Evolutionary conservation across 2,888 invertebrate species (phyloP).

Genomic region (Koerneria pararmatus): DNA sequence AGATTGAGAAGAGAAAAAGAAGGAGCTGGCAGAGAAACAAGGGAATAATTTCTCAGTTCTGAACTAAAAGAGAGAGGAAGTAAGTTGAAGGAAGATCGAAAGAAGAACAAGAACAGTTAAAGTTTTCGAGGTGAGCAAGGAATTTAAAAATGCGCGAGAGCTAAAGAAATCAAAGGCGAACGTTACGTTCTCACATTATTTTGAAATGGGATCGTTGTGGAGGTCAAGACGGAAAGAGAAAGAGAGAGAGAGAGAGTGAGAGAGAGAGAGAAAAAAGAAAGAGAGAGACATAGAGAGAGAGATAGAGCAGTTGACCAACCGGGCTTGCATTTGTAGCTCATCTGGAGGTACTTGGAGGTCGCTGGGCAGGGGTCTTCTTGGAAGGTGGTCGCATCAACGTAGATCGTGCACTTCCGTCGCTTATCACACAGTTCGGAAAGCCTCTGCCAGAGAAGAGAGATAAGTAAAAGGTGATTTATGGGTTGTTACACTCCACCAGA

Average conservation of each 20-base stretch:
- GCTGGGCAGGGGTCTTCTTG: constrained; percentile 84
- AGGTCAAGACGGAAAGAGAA: background rate
- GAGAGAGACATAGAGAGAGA: background rate
- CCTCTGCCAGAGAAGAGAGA: constrained; percentile 81
- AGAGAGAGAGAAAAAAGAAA: background rate
- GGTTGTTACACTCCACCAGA: background rate
- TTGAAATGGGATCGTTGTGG: constrained; percentile 7
- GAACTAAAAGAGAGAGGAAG: too few species aligned
- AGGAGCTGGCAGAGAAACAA: too few species aligned
- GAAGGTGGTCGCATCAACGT: constrained; percentile 81
- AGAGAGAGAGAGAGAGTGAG: background rate
- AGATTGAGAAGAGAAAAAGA: too few species aligned
- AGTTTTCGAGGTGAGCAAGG: too few species aligned
- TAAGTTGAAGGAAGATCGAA: too few species aligned
- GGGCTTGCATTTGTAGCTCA: constrained; percentile 92
- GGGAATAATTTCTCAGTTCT: too few species aligned
- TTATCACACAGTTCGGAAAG: constrained; percentile 90
- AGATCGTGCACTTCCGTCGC: constrained; percentile 83
- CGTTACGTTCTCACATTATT: too few species aligned
- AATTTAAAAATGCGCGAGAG: too few species aligned
- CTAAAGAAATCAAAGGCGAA: too few species aligned
- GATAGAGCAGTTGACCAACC: constrained; percentile 68
- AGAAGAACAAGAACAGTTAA: too few species aligned
- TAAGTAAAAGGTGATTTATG: too few species aligned
- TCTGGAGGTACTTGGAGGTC: constrained; percentile 85